These are phyloP conservation scores for Ia io DNA, from an alignment of 2,113 vertebrate genomes.

Conservation along the genomic window DNA sequence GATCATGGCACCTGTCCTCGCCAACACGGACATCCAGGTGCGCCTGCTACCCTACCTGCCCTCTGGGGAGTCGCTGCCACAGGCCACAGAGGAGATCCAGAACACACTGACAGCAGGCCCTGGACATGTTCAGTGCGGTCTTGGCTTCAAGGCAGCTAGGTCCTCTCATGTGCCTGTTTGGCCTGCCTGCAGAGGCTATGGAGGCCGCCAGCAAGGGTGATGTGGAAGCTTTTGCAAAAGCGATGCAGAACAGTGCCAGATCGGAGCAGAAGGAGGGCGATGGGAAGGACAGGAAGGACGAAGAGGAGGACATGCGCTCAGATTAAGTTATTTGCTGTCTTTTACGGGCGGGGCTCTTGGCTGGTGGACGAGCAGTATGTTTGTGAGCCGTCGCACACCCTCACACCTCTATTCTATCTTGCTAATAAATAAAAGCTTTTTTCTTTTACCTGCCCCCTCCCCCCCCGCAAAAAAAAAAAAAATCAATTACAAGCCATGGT, in stretches of 20 bases:
- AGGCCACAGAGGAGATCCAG: slow-evolving; percentile 95
- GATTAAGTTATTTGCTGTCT: slow-evolving; percentile 83
- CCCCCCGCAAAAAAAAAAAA: neutral
- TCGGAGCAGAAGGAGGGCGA: slow-evolving; percentile 88
- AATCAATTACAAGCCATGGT: too few relatives aligned
- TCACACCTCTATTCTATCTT: slow-evolving; percentile 64
- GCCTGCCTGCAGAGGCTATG: slow-evolving; percentile 93
- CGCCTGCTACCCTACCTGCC: slow-evolving; percentile 94
- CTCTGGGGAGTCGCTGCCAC: slow-evolving; percentile 92
- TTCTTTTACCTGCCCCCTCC: slow-evolving; percentile 77
- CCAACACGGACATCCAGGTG: slow-evolving; percentile 94
- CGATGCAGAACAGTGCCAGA: slow-evolving; percentile 93
- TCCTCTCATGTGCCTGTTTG: slow-evolving; percentile 98
- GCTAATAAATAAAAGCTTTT: slow-evolving; percentile 81
- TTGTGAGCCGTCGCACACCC: slow-evolving; percentile 48
- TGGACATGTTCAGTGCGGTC: slow-evolving; percentile 98
- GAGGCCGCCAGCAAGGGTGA: slow-evolving; percentile 98
- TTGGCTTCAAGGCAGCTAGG: slow-evolving; percentile 96
- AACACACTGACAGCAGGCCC: slow-evolving; percentile 96
- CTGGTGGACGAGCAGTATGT: slow-evolving; percentile 68
- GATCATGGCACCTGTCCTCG: slow-evolving; percentile 96
- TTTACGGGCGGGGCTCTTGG: slow-evolving; percentile 47
- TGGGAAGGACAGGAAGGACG: slow-evolving; percentile 94
- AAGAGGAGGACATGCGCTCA: slow-evolving; percentile 98
- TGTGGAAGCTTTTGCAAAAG: slow-evolving; percentile 96